Base-by-base conservation (phyloP, 2,888 invertebrate species). In the Candidula unifasciata region DNA sequence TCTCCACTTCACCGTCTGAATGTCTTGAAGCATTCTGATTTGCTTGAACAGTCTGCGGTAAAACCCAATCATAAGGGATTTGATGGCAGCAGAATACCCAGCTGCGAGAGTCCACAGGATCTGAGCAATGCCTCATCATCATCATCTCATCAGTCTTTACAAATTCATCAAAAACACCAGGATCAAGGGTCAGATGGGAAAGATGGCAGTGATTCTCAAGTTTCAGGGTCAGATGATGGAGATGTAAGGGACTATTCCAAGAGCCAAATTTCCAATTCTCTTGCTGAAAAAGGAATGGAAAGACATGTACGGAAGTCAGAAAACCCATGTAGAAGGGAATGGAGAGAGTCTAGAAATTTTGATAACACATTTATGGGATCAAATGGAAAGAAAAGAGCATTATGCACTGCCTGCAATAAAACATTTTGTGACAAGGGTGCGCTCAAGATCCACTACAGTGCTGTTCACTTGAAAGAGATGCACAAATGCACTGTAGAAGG, bases 381-480 rank as follows among this genome's bases (percentile, higher is more conserved):
- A 66, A 93, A 92, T 79, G 93, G 93, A 16, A 99, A 99, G 94
- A 98, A 98, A 93, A 95, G 99, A 88, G 99, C 99, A 3, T 97
- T 98, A 93, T 99, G 99, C 94, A 98, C 98, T 91, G 98, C 98
- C 73, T 99, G 99, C 93, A 95, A 98, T 87, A 99, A 99, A 95
- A 99, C 99, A 27, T 99, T 99, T 95, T 99, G 99, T 95, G 99
- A 99, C 95, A 99, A 99, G 95, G 99, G 99, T 87, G 99, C 99
- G 0, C 95, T 99, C 37, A 99, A 99, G 94, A 99, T 99, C 13
- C 99, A 99, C 94, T 99, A 99, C 93, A 98, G 98, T 80, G 99
- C 99, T 0, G 99, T 99, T 18, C 99, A 99, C 93, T 94, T 99
- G 86, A 96, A 99, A 68, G 99, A 99, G 95, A 99, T 99, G 99